These are phyloP conservation scores for Gymnarchus niloticus DNA, from an alignment of 2,113 vertebrate species.

Conservation along the genomic window DNA sequence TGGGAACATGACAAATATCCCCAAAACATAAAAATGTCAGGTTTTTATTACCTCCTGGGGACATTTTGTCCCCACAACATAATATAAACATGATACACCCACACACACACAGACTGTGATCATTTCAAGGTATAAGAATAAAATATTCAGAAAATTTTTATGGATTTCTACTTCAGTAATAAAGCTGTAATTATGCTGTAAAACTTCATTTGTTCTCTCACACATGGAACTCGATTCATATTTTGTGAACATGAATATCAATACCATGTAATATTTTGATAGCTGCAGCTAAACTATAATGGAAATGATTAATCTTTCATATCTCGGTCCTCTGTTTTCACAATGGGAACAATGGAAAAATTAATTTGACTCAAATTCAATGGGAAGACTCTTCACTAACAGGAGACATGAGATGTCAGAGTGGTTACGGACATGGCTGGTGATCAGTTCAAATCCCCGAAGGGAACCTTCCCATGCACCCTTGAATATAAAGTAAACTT, in stretches of 20 bases:
- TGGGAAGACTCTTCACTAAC: not conserved
- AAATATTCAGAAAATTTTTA: not conserved
- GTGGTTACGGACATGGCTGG: not conserved
- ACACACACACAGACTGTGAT: not conserved
- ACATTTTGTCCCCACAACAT: no score
- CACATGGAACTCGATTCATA: not conserved
- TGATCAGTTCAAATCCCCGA: not conserved
- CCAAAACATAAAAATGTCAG: no score
- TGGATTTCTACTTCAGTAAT: not conserved
- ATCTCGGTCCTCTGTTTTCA: not conserved
- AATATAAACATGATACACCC: not conserved
- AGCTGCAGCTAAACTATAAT: not conserved
- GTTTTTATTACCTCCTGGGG: no score
- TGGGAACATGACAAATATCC: no score
- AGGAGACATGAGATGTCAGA: not conserved
- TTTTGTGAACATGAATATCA: slow-evolving; percentile 2
- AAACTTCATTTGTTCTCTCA: not conserved
- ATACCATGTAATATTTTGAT: not conserved
- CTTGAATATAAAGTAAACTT: not conserved
- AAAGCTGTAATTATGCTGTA: not conserved
- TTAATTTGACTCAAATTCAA: slow-evolving; percentile 10
- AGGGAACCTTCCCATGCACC: no score
- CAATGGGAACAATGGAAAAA: not conserved
- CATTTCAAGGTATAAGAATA: not conserved
- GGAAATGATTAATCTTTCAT: not conserved